Evolutionary conservation across 2,888 invertebrate genomes (phyloP).

Genomic region (Pristionchus arcanus): DNA sequence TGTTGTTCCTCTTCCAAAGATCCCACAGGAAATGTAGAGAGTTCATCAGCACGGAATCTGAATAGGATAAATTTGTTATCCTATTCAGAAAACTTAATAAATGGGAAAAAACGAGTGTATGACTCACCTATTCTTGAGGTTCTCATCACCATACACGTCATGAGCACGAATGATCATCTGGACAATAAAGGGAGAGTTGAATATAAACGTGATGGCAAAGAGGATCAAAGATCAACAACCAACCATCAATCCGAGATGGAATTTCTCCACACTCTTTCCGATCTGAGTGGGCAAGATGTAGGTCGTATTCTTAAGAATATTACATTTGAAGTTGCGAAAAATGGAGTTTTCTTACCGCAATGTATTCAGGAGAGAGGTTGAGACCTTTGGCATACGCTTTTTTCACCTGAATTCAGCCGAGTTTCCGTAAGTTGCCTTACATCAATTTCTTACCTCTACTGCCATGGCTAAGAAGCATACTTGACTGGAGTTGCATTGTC

Average conservation of each 20-base stretch:
- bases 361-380: not conserved
- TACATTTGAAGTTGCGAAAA: not conserved
- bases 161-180: constrained; percentile 21
- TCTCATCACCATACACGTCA: constrained; percentile 4
- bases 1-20: not conserved
- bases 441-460: not conserved
- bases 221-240: not conserved
- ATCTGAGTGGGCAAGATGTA: constrained; percentile 13
- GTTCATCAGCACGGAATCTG: constrained; percentile 35
- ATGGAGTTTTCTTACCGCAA: not conserved
- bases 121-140: not conserved
- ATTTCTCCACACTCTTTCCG: not conserved
- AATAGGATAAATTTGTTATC: not conserved
- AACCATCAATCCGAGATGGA: not conserved
- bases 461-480: not conserved
- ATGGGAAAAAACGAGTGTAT: too few relatives aligned
- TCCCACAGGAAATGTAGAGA: not conserved
- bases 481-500: constrained; percentile 38
- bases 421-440: too few relatives aligned
- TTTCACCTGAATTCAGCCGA: not conserved
- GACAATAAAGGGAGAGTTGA: not conserved
- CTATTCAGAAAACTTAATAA: too few relatives aligned
- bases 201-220: not conserved
- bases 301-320: not conserved
- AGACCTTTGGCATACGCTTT: not conserved